Conservation (phyloP, 2,888 invertebrate species). For the Eupithecia abbreviata region DNA sequence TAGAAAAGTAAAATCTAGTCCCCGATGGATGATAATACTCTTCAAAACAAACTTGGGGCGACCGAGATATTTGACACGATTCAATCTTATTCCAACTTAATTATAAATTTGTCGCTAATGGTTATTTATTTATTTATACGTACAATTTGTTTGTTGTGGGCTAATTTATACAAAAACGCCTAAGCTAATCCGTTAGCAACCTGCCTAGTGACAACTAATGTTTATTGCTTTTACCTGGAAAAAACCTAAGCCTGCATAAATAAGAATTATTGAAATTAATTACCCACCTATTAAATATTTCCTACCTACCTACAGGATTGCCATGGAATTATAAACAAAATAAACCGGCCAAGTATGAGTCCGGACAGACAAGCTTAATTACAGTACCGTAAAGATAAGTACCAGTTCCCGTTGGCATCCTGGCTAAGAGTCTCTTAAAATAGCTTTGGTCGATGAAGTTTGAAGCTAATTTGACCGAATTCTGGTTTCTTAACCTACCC, state of each 20-base stretch:
- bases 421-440: not conserved
- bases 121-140: not conserved
- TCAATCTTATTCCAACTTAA: not conserved
- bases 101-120: not conserved
- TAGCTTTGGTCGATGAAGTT: not conserved
- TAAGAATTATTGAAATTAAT: not conserved
- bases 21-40: too few species aligned
- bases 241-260: not conserved
- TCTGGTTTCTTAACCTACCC: not conserved
- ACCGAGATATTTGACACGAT: not conserved
- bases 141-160: not conserved
- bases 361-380: not conserved
- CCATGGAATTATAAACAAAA: not conserved
- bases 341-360: not conserved
- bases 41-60: not conserved
- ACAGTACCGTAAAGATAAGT: too few species aligned
- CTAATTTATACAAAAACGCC: not conserved
- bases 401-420: not conserved
- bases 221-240: not conserved
- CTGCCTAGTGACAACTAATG: not conserved
- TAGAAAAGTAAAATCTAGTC: not conserved
- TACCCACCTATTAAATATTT: not conserved
- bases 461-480: not conserved
- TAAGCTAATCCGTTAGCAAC: not conserved
- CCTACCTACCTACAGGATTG: not conserved